Percentiles rank a stretch among this genome's conserved stretches.
Evolutionary conservation across 2,888 invertebrate species (phyloP).

Genomic region (Tiliacea citrago): DNA sequence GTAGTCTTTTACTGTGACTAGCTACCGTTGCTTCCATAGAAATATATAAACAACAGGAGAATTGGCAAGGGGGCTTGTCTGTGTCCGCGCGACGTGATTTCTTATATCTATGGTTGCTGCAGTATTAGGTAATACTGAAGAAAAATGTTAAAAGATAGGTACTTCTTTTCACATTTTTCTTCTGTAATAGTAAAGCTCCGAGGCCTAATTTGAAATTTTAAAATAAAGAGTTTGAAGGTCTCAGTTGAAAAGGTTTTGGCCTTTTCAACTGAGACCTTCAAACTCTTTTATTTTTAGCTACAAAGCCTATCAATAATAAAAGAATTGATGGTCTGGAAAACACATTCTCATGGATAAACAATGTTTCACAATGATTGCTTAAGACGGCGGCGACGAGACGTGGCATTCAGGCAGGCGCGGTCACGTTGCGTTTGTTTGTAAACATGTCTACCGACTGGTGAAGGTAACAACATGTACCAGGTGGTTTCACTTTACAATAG

Average conservation of each 20-base stretch:
- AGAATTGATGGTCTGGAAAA: background rate
- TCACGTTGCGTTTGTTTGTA: conserved; percentile 82
- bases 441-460: conserved; percentile 73
- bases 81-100: too few species aligned
- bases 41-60: too few species aligned
- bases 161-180: background rate
- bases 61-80: too few species aligned
- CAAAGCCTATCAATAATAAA: background rate
- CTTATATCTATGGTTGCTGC: too few species aligned
- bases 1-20: background rate
- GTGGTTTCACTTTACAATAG: conserved; percentile 63
- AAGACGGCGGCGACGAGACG: conserved; percentile 56
- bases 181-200: background rate
- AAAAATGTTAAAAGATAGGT: background rate
- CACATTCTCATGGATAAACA: conserved; percentile 35
- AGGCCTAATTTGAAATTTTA: too few species aligned
- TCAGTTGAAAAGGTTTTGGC: too few species aligned
- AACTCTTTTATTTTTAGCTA: background rate
- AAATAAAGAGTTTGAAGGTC: too few species aligned
- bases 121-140: background rate
- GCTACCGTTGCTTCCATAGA: background rate
- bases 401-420: conserved; percentile 75
- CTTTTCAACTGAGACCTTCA: background rate
- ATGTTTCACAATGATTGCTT: conserved; percentile 62
- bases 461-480: conserved; percentile 69